These are phyloP conservation scores for Hybos culiciformis DNA, from an alignment of 2,888 invertebrate species.

Conservation along the genomic window DNA sequence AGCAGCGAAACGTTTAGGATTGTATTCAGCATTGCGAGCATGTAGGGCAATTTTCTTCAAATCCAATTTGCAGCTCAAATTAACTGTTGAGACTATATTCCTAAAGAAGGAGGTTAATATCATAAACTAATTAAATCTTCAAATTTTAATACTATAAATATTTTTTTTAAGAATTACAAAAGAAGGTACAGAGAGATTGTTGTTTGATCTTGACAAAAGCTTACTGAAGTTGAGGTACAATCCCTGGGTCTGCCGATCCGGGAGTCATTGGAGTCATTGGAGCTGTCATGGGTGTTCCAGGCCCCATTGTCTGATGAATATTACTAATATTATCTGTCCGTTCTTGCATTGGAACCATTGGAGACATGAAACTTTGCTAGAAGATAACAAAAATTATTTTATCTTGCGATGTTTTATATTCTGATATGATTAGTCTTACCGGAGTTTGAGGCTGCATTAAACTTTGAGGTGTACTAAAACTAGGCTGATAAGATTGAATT, in stretches of 20 bases:
- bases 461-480: conserved; percentile 66
- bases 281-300: conserved; percentile 59
- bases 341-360: conserved; percentile 49
- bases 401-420: background rate
- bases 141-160: too few relatives aligned
- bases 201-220: conserved; percentile 5
- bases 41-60: conserved; percentile 94
- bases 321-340: conserved; percentile 26
- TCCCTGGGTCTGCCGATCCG: conserved; percentile 83
- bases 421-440: conserved; percentile 37
- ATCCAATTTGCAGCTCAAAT: conserved; percentile 87
- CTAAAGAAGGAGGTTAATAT: conserved; percentile 43
- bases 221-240: conserved; percentile 59
- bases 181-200: too few relatives aligned
- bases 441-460: conserved; percentile 86
- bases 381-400: conserved; percentile 18
- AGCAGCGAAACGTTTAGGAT: conserved; percentile 97
- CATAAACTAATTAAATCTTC: background rate
- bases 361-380: conserved; percentile 75
- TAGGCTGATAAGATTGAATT: conserved; percentile 61
- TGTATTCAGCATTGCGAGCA: conserved; percentile 97
- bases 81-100: conserved; percentile 97
- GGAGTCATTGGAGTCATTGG: conserved; percentile 89
- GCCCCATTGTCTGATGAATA: conserved; percentile 48
- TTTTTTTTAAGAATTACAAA: too few relatives aligned